phyloP scores from a whole-genome alignment of 2,797 vertebrate species.

The Heliangelus exortis region DNA sequence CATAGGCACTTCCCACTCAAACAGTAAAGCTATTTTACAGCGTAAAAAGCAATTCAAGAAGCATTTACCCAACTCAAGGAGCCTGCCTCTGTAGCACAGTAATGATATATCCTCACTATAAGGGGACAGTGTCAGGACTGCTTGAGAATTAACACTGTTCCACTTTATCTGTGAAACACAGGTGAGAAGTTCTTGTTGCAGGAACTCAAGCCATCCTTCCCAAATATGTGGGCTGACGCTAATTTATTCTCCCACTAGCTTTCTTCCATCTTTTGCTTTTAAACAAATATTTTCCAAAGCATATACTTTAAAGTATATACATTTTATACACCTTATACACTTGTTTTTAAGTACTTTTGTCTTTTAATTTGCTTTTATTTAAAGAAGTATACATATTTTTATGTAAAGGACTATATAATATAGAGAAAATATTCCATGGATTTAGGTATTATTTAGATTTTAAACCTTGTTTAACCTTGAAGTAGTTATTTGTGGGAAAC shows the following conservation, averaged over 20 bases:
- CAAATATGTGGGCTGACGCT: not conserved
- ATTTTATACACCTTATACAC: not conserved
- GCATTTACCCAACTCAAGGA: not conserved
- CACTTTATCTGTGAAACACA: not conserved
- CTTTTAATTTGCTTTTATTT: not conserved
- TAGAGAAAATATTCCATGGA: not conserved
- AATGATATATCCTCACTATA: fast-evolving
- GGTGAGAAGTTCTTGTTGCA: not conserved
- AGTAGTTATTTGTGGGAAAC: not conserved
- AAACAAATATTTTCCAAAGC: not conserved
- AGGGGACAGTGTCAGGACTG: not conserved
- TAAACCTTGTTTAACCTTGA: not conserved
- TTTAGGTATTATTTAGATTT: not conserved
- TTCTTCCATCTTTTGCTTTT: not conserved
- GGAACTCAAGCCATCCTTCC: not conserved
- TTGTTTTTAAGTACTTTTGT: not conserved
- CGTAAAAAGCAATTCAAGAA: not conserved
- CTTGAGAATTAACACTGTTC: not conserved
- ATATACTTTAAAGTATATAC: not conserved
- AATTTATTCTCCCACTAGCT: not conserved
- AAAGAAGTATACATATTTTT: not conserved
- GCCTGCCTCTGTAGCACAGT: not conserved
- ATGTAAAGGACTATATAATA: not conserved
- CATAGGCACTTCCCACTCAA: not conserved
- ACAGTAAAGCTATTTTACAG: not conserved